Base-by-base conservation (phyloP, 23 tunicate species). In the Halocynthia roretzi region DNA sequence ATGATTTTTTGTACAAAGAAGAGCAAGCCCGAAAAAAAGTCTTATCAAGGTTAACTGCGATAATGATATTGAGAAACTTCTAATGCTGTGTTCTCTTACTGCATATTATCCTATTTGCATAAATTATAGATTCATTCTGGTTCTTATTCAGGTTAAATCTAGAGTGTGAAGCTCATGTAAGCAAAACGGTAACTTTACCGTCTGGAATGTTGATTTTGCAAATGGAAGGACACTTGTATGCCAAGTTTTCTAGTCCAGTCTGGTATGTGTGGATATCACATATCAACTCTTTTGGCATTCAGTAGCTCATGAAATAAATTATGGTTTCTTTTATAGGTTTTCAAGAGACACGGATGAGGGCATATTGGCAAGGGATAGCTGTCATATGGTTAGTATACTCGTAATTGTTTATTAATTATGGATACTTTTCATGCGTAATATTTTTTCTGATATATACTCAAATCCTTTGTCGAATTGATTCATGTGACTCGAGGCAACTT, bases 1-100 rank as follows among this genome's bases (percentile, higher is more conserved):
- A 83, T 51, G 54, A 83, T 51, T 75, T 83, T 71, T 55, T 83
- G 10, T 83, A 83, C 72, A 21, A 62, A 15, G 87, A 83, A 83
- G 87, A 83, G 76, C 40, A 65, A 53, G 68, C 80, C 10, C 57
- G 87, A 66, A 62, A 65, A 10, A 53, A 8, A 11, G 76, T 71
- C 12, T 20, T 81, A 52, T 50, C 84, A 20, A 75, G 73, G 87
- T 83, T 23, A 44, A 51, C 14, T 12, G 21, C 19, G 71, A 19
- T 20, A 67, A 67, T 67, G 31, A 20, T 40, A 5, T 5, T 71
- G 14, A 6, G 15, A 71, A 71, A 50, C 10, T 44, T 31, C 4
- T 31, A 1, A 31, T 31, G 44, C 44, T 0, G 44, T 4, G 4
- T 0, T 31, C 44, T 31, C 44, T 31, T 31, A 31, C 44, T 31